Base-by-base conservation (phyloP, 2,888 invertebrate species). In the Galerucella calmariensis region DNA sequence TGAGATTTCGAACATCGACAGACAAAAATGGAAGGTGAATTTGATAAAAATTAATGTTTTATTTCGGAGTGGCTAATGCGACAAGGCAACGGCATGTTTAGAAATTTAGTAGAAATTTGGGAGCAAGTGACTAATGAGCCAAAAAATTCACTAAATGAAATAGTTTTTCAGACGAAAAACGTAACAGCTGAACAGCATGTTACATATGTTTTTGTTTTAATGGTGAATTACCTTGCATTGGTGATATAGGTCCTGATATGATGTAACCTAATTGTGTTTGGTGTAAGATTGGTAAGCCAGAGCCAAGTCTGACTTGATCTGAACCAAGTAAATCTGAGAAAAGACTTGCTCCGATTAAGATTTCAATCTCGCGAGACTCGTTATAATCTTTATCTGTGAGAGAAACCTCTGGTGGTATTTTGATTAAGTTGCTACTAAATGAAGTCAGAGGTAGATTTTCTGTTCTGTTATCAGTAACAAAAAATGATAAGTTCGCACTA, bases 231-330 rank as follows among this genome's bases (percentile, higher is more conserved):
- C 35, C 35, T 35, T 35, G 35, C 35, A 6, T 35, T 35, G 35
- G 5, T 35, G 27, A 27, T 27, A 27, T 27, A 27, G 27, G 1
- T 27, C 24, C 66, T 24, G 66, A 67, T 20, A 67, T 27, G 10
- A 67, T 53, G 51, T 51, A 67, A 8, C 67, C 67, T 24, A 67
- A 27, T 14, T 67, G 27, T 14, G 67, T 67, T 51, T 20, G 10
- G 10, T 48, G 24, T 27, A 67, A 24, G 8, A 20, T 53, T 10
- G 67, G 67, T 6, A 27, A 27, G 27, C 27, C 27, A 2, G 27
- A 27, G 27, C 27, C 27, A 53, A 12, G 9, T 48, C 48, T 24
- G 46, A 9, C 2, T 8, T n/a, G 14, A 9, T 24, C 67, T 6
- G 20, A 12, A 51, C 24, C 24, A 20, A 67, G 24, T 10, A 67